phyloP scores from a whole-genome alignment of 1,140 invertebrate species.

The Harlomillsia oculata region DNA sequence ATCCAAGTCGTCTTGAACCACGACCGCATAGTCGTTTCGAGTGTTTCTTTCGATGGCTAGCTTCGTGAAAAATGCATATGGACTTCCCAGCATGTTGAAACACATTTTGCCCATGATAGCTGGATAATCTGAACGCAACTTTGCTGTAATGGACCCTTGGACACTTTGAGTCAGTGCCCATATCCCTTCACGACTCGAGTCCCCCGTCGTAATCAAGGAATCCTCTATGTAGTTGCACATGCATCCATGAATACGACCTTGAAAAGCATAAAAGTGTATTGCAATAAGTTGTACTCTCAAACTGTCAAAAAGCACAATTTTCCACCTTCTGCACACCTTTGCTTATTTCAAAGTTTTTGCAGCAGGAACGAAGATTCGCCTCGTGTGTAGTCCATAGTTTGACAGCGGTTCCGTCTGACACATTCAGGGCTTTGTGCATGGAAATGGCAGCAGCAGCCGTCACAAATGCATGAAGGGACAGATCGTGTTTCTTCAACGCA shows the following conservation, averaged over 20 bases:
- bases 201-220: not conserved
- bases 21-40: not conserved
- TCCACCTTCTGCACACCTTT: not conserved
- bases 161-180: not conserved
- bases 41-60: not conserved
- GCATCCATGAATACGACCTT: not conserved
- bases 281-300: not conserved
- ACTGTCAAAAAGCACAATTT: not conserved
- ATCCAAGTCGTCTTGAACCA: not conserved
- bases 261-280: too few species aligned
- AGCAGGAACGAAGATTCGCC: not conserved
- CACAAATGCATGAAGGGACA: not conserved
- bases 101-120: not conserved
- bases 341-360: not conserved
- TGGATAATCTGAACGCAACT: not conserved
- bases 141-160: not conserved
- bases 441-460: not conserved
- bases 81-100: not conserved
- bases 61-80: not conserved
- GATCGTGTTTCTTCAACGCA: not conserved
- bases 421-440: not conserved
- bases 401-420: not conserved
- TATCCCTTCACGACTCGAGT: not conserved
- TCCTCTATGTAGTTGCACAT: not conserved
- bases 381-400: not conserved